Evolutionary conservation across 2,888 invertebrate genomes (phyloP).

Genomic region (Mythimna ferrago): DNA sequence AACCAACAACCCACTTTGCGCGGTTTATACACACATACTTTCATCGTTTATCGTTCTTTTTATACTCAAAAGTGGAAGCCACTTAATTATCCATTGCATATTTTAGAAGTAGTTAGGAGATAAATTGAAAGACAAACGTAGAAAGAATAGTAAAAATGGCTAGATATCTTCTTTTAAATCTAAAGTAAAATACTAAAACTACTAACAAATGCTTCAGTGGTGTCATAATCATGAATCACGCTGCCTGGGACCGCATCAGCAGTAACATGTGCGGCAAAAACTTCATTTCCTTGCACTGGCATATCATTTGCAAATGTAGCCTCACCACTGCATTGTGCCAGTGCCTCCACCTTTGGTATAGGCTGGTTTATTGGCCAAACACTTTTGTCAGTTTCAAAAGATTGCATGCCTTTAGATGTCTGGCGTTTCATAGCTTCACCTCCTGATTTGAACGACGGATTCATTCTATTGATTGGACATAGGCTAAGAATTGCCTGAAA

Average conservation of each 20-base stretch:
- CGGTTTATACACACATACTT: too few species aligned
- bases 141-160: not conserved
- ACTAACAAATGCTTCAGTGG: conserved; percentile 90
- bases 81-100: not conserved
- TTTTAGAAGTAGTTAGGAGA: not conserved
- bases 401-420: conserved; percentile 90
- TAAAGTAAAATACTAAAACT: not conserved
- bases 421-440: conserved; percentile 59
- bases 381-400: conserved; percentile 91
- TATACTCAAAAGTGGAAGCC: not conserved
- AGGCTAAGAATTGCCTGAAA: conserved; percentile 69
- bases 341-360: conserved; percentile 91
- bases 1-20: not conserved
- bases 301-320: conserved; percentile 92
- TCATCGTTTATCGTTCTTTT: not conserved
- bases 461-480: conserved; percentile 66
- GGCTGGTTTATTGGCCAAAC: conserved; percentile 93
- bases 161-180: too few species aligned
- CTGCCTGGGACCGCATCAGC: conserved; percentile 87
- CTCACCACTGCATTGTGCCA: conserved; percentile 92
- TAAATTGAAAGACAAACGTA: not conserved
- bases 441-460: conserved; percentile 65
- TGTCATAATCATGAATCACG: conserved; percentile 90
- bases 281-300: conserved; percentile 90
- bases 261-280: conserved; percentile 92